Base-by-base conservation (phyloP, 2,797 vertebrate genomes). In the Momotus momota region DNA sequence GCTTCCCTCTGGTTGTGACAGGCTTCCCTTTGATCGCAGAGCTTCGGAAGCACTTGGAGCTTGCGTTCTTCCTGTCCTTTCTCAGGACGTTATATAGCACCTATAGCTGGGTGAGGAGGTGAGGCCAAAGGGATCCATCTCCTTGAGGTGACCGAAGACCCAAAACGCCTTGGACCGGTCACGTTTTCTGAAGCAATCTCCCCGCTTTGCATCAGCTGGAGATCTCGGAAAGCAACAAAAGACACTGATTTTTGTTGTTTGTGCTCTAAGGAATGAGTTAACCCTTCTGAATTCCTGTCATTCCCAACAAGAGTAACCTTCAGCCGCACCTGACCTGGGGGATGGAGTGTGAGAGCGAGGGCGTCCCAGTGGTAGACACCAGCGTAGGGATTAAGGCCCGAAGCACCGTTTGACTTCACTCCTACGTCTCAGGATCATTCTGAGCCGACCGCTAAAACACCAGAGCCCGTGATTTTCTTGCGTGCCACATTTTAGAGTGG, bases 131-230 rank as follows among this genome's bases (percentile, higher is more conserved):
- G 81, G 40, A 65, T 14, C 5, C 0, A 3, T 51, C 71, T 65
- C 67, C 45, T 74, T 0, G 40, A 65, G 80, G 69, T 75, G 35
- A 43, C 66, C 1, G 35, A 20, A 17, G 10, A 84, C 40, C n/a
- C 51, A 12, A 14, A 6, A 6, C 0, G 1, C 26, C 46, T 60
- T 1, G 41, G 52, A 7, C 13, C 0, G 0, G 12, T 9, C 1
- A 2, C 7, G 1, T 9, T 29, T 22, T 3, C 35, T 35, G 8
- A 8, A 41, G 40, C 11, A 3, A 41, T 48, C 46, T 62, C 74
- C 58, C 60, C 14, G 55, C 40, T 45, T 49, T 4, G 31, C 13
- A 4, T 43, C 6, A 19, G 29, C 46, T 26, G 1, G 81, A 74
- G 27, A 33, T 16, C 65, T 29, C 0, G 1, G 60, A 26, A 60